Evolutionary conservation across 2,797 vertebrate genomes (phyloP).

Genomic region (Loris lydekkerianus): DNA sequence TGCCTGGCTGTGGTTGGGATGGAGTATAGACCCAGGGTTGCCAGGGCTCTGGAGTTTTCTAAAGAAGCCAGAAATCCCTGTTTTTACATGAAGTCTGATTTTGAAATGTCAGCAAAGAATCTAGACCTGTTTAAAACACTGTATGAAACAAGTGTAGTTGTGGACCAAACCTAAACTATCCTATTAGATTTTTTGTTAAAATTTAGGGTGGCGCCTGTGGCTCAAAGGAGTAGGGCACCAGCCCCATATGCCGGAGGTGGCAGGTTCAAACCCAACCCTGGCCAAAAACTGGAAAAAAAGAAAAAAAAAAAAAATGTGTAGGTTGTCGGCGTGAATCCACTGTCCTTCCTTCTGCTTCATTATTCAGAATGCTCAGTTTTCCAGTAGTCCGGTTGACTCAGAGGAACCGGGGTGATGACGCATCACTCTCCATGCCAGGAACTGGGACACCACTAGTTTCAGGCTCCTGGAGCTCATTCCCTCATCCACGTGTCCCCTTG

Average conservation of each 20-base stretch:
- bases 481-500: fast-evolving
- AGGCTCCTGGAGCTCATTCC: not conserved
- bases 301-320: no score
- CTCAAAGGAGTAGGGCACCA: no score
- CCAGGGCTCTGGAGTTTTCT: not conserved
- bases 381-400: not conserved
- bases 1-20: not conserved
- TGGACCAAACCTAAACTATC: not conserved
- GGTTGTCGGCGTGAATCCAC: fast-evolving
- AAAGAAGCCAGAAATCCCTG: not conserved
- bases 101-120: not conserved
- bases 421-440: not conserved
- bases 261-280: no score
- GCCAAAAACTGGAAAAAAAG: no score
- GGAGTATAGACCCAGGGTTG: not conserved
- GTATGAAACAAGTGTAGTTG: not conserved
- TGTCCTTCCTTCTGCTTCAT: not conserved
- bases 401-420: not conserved
- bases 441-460: not conserved
- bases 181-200: not conserved
- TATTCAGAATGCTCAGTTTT: not conserved
- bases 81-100: constrained; percentile 12
- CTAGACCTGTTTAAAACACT: not conserved
- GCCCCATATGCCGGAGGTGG: no score
- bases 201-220: not conserved